Percentiles rank a stretch among this genome's conserved stretches.
Evolutionary conservation across 1,140 invertebrate genomes (phyloP).

Genomic region (Tetramorium alpestre): DNA sequence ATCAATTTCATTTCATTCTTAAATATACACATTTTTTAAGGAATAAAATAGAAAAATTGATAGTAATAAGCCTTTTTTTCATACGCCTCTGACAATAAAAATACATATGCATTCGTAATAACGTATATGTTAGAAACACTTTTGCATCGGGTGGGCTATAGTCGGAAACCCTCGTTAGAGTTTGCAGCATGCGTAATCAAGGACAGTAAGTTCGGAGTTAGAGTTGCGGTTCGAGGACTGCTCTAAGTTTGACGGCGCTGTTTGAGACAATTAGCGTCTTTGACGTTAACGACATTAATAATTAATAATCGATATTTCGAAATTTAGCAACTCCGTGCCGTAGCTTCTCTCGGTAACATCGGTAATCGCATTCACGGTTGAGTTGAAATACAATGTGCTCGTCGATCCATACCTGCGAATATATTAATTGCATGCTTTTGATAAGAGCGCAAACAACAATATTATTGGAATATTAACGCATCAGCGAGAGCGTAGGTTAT

Average conservation of each 20-base stretch:
- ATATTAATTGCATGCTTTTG: conserved; percentile 50
- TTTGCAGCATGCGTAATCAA: conserved; percentile 54
- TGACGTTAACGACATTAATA: conserved; percentile 62
- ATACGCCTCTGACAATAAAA: not conserved
- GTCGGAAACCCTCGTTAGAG: conserved; percentile 50
- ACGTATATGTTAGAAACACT: conserved; percentile 5
- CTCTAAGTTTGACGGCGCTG: conserved; percentile 54
- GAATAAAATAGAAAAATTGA: not conserved
- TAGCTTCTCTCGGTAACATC: conserved; percentile 2
- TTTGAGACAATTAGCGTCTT: conserved; percentile 58
- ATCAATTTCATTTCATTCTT: not conserved
- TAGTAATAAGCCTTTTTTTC: not conserved
- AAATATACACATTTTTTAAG: not conserved
- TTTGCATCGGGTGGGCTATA: not conserved
- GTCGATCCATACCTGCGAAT: conserved; percentile 38
- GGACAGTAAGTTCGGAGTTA: conserved; percentile 57
- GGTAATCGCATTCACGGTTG: conserved; percentile 45
- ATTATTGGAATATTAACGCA: conserved; percentile 43
- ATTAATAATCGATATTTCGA: conserved; percentile 61
- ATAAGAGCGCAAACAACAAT: conserved; percentile 46
- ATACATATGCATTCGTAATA: no score
- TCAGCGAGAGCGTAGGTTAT: conserved; percentile 37
- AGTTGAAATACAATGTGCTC: conserved; percentile 36
- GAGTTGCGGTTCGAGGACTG: conserved; percentile 52
- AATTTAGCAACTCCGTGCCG: conserved; percentile 42